phyloP scores from a whole-genome alignment of 2,888 invertebrate species.

The Epicampocera succincta region DNA sequence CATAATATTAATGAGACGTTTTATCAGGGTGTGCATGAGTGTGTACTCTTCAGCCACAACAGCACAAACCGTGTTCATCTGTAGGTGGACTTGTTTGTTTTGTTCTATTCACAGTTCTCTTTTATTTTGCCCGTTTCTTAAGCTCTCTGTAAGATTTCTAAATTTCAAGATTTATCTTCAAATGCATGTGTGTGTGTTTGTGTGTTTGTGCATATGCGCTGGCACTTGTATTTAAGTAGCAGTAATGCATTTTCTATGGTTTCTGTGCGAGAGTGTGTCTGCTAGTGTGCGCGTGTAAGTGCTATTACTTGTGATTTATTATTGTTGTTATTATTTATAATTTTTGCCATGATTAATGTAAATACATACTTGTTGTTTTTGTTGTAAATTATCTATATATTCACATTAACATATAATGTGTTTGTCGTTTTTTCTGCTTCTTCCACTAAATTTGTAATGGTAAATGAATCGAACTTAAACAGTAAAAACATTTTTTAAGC shows the following conservation, averaged over 20 bases:
- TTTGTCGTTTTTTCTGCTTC: neutral
- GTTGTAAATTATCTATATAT: conserved; percentile 10
- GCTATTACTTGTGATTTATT: conserved; percentile 46
- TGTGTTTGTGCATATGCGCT: neutral
- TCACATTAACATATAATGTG: neutral
- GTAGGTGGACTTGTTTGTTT: conserved; percentile 61
- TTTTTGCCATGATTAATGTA: conserved; percentile 40
- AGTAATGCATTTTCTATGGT: conserved; percentile 62
- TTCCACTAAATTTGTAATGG: neutral
- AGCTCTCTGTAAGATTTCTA: neutral
- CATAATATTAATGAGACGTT: neutral
- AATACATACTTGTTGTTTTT: conserved; percentile 25
- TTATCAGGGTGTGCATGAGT: neutral
- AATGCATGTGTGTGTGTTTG: neutral
- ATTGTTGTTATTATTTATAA: conserved; percentile 41
- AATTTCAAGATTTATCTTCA: neutral
- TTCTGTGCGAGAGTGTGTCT: conserved; percentile 23
- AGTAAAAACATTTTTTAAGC: neutral
- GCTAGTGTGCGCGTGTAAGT: neutral
- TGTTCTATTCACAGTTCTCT: conserved; percentile 20
- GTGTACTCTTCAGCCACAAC: neutral
- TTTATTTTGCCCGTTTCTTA: neutral
- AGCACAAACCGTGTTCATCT: conserved; percentile 11
- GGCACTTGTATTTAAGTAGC: too few relatives aligned
- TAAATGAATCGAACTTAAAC: conserved; percentile 1